Evolutionary conservation across 92 coral and sea anemone species (phyloP).

Genomic region (Muricea muricata): DNA sequence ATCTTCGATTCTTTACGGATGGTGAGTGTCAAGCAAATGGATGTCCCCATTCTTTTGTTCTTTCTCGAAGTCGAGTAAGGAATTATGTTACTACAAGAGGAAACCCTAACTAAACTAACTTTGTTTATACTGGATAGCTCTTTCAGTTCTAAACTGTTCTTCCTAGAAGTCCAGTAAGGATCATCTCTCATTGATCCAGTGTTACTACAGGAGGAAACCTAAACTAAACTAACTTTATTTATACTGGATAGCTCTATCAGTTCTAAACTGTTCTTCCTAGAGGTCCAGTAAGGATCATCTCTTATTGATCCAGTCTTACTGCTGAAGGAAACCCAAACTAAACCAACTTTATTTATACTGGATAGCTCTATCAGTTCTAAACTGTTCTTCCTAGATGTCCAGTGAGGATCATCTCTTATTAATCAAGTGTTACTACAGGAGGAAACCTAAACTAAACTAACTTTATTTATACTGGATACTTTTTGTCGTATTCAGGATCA

Average conservation of each 20-base stretch:
- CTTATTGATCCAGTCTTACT: no score
- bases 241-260: neutral
- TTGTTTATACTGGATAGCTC: neutral
- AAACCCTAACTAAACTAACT: neutral
- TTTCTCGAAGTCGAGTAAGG: neutral
- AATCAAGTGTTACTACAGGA: neutral
- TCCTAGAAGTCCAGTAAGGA: neutral
- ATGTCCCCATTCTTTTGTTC: neutral
- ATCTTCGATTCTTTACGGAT: slow-evolving; percentile 80
- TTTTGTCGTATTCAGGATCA: no score
- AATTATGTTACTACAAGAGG: neutral
- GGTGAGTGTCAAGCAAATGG: slow-evolving; percentile 55
- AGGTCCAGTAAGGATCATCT: no score
- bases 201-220: neutral
- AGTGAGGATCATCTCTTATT: neutral
- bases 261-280: neutral
- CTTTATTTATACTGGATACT: no score
- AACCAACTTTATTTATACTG: neutral
- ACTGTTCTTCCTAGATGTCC: neutral
- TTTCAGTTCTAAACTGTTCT: neutral
- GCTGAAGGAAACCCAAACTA: no score
- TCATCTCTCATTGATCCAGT: neutral
- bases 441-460: no score
- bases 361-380: neutral
- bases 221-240: neutral